Evolutionary conservation across 2,113 vertebrate genomes (phyloP).

Genomic region (Numenius arquata): DNA sequence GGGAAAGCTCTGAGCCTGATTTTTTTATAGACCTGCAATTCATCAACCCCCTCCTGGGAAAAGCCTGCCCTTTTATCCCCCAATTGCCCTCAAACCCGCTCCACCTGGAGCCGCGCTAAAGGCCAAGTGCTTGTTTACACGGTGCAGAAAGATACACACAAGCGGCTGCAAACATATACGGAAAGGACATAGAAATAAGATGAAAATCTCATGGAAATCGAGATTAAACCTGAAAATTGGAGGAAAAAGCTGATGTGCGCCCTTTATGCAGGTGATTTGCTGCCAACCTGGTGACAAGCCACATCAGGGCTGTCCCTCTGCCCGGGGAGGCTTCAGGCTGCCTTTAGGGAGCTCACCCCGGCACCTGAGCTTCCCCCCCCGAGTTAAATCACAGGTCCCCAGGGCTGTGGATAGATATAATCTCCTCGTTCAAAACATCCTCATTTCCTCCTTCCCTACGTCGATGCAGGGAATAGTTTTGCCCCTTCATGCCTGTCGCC

Average conservation of each 20-base stretch:
- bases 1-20: background rate
- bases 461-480: background rate
- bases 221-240: background rate
- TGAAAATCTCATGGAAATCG: background rate
- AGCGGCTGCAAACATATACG: background rate
- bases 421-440: too few relatives aligned
- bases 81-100: background rate
- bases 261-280: background rate
- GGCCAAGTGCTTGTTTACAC: background rate
- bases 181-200: background rate
- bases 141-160: too few relatives aligned
- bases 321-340: background rate
- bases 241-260: background rate
- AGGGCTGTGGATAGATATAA: too few relatives aligned
- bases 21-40: background rate
- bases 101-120: background rate
- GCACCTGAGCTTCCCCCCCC: background rate
- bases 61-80: background rate
- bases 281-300: background rate
- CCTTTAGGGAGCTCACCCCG: background rate
- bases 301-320: too few relatives aligned
- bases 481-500: rapidly evolving
- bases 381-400: background rate
- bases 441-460: background rate
- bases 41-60: background rate